Percentiles rank a stretch among this genome's conserved stretches.
These are phyloP conservation scores for Acropora tenuis DNA, from an alignment of 64 coral and sea anemone genomes.

Conservation along the genomic window DNA sequence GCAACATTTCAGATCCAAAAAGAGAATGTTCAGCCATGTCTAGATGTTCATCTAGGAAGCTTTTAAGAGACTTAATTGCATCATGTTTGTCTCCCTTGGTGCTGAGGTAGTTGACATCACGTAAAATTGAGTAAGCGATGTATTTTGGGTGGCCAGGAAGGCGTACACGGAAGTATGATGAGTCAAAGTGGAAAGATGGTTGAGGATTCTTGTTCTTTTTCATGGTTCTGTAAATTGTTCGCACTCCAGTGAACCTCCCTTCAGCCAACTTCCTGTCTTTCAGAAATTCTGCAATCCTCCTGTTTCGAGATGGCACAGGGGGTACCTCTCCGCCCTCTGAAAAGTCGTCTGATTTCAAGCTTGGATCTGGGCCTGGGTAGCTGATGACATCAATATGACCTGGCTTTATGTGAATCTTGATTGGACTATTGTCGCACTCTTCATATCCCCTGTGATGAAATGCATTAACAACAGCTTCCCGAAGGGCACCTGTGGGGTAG, in stretches of 20 bases:
- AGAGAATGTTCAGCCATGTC: not conserved
- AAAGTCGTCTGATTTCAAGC: constrained; percentile 50
- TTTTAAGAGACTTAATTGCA: constrained; percentile 34
- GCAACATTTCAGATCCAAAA: constrained; percentile 23
- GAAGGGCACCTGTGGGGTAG: constrained; percentile 55
- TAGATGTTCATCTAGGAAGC: constrained; percentile 33
- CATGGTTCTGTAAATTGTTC: constrained; percentile 62
- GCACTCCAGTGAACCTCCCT: constrained; percentile 58
- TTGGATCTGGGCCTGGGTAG: constrained; percentile 65
- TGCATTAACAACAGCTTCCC: constrained; percentile 74
- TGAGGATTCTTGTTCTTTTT: constrained; percentile 59
- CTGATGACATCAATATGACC: constrained; percentile 59
- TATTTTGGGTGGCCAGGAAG: constrained; percentile 75
- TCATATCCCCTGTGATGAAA: constrained; percentile 72
- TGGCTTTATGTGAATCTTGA: constrained; percentile 69
- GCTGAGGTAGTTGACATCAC: constrained; percentile 53
- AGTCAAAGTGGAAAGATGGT: constrained; percentile 53
- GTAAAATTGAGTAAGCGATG: constrained; percentile 42
- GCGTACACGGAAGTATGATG: constrained; percentile 35
- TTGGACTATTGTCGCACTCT: constrained; percentile 24
- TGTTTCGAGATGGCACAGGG: constrained; percentile 61
- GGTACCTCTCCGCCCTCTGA: constrained; percentile 45
- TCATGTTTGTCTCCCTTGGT: constrained; percentile 47
- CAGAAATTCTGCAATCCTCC: constrained; percentile 62
- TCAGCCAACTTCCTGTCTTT: constrained; percentile 71